Evolutionary conservation across 2,113 vertebrate species (phyloP), one percentile per base, ranked within the genome.

Genomic region (Hoplias malabaricus): DNA sequence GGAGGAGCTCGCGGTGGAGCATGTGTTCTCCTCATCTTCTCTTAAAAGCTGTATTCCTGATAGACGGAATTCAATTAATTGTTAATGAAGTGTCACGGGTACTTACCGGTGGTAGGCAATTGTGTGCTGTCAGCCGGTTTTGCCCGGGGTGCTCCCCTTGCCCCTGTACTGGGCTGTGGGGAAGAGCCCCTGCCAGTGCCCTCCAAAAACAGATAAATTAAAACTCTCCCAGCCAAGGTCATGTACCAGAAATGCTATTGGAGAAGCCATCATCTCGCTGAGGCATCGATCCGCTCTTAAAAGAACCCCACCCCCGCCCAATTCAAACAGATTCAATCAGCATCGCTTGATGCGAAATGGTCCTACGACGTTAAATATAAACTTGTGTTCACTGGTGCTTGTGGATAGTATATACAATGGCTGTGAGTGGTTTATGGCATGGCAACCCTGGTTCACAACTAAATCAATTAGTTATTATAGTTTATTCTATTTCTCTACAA

Each of bases 41-140:
- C 74, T 86, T 79, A 69, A 73, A 79, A 31, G 8, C 53, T 67
- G 73, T 87, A 91, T 89, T 90, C 90, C 90, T 89, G 75, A 88
- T 86, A 89, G 90, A 76, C 68, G 83, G 83, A 82, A 89, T 88
- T 90, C 85, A 90, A 92, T 92, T 90, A 91, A 89, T 86, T 86
- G 84, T 78, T 92, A 91, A 92, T 90, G 88, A 90, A 84, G 85
- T 84, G 89, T 81, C 88, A 66, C 67, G 87, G 87, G 90, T 90
- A 91, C 84, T 91, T 91, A 90, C 88, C 90, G 90, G 82, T 90
- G 75, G 89, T 86, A 80, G 86, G 81, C 87, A 90, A 91, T 92
- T 91, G 87, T 83, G 78, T 81, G 79, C 88, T 88, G 87, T 89
- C 86, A 89, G 83, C 85, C 80, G 34, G 76, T 82, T 80, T 61